Evolutionary conservation across 2,797 vertebrate species (phyloP).

Genomic region (Lepilemur ruficaudatus): DNA sequence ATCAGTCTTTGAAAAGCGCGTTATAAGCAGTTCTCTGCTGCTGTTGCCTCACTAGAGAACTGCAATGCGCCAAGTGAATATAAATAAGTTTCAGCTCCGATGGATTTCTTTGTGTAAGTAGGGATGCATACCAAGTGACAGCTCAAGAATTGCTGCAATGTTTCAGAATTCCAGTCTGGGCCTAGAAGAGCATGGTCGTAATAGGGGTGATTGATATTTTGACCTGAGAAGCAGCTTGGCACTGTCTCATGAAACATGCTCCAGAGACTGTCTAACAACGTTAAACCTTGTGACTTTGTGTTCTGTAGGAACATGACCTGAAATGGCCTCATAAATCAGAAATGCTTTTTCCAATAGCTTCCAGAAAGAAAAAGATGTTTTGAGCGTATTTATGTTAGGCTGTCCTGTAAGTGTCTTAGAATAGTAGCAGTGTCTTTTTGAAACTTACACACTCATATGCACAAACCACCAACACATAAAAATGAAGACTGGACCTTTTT

Average conservation of each 20-base stretch:
- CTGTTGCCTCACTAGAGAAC: not conserved
- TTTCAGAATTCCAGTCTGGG: conserved; percentile 11
- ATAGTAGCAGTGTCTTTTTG: not conserved
- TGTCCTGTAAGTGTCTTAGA: not conserved
- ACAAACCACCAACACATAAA: not conserved
- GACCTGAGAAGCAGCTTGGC: not conserved
- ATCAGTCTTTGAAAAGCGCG: not conserved
- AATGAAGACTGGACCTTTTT: not conserved
- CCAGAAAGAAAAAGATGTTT: not conserved
- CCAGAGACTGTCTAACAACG: not conserved
- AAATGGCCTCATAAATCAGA: conserved; percentile 56
- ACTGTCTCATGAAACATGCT: conserved; percentile 1
- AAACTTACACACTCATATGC: not conserved
- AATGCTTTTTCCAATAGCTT: not conserved
- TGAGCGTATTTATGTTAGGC: not conserved
- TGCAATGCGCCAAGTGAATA: conserved; percentile 49
- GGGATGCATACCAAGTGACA: not conserved
- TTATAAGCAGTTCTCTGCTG: conserved; percentile 10
- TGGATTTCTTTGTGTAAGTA: conserved; percentile 1
- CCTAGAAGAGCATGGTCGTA: not conserved
- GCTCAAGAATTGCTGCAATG: not conserved
- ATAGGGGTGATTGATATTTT: not conserved
- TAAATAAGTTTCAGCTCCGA: conserved; percentile 23
- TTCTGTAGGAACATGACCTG: not conserved
- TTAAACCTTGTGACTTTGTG: not conserved